phyloP scores from a whole-genome alignment of 1,140 invertebrate genomes.

The Bilobella aurantiaca region DNA sequence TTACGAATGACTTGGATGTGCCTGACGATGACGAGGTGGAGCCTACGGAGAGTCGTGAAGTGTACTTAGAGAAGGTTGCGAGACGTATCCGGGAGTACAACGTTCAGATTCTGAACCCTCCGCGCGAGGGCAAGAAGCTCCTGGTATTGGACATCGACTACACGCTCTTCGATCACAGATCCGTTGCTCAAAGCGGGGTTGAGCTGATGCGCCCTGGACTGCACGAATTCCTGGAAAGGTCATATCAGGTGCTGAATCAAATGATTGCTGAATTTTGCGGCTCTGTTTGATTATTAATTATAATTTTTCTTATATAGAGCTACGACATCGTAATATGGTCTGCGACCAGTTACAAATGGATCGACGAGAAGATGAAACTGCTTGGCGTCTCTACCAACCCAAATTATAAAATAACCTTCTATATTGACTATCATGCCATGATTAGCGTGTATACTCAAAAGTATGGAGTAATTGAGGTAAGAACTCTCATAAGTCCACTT shows the following conservation, averaged over 20 bases:
- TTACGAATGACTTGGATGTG: conserved; percentile 38
- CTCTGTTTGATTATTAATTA: background rate
- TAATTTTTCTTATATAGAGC: conserved; percentile 39
- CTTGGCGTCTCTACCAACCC: conserved; percentile 71
- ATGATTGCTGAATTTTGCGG: background rate
- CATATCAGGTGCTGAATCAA: conserved; percentile 57
- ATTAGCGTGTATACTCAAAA: conserved; percentile 81
- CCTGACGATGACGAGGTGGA: conserved; percentile 58
- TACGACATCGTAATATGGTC: conserved; percentile 89
- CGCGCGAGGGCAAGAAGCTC: conserved; percentile 59
- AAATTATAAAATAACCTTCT: conserved; percentile 86
- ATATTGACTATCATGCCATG: conserved; percentile 84
- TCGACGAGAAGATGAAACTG: conserved; percentile 92
- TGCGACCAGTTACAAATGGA: conserved; percentile 96
- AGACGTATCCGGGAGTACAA: conserved; percentile 30
- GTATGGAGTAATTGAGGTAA: conserved; percentile 79
- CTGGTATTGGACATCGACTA: conserved; percentile 95
- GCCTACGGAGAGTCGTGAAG: conserved; percentile 66
- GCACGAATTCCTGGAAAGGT: conserved; percentile 85
- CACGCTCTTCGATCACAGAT: conserved; percentile 62
- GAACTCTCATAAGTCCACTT: conserved; percentile 14
- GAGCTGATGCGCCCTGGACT: conserved; percentile 91
- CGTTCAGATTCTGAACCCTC: conserved; percentile 25
- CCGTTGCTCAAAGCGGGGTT: conserved; percentile 70
- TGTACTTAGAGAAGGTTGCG: conserved; percentile 46